phyloP scores from a whole-genome alignment of 2,888 invertebrate species.

The Idaea dimidiata region DNA sequence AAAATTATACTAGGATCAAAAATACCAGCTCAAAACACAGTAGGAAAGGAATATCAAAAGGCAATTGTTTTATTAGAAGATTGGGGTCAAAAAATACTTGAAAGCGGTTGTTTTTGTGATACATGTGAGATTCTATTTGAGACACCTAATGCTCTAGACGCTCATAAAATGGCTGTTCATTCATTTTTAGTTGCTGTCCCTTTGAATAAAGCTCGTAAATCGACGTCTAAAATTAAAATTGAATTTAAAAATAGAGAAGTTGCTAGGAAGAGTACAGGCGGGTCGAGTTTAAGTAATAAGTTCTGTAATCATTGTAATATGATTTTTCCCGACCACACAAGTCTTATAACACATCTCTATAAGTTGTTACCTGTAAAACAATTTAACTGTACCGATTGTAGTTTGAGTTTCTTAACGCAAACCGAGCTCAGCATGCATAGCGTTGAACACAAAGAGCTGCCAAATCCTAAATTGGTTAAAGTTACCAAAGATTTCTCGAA shows the following conservation, averaged over 20 bases:
- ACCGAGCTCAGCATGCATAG: constrained; percentile 18
- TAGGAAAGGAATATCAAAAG: constrained; percentile 15
- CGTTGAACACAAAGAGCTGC: constrained; percentile 9
- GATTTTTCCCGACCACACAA: constrained; percentile 38
- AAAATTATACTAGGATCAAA: constrained; percentile 34
- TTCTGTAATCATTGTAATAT: constrained; percentile 50
- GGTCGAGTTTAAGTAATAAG: constrained; percentile 9
- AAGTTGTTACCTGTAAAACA: constrained; percentile 37
- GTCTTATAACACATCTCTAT: constrained; percentile 49
- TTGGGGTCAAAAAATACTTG: constrained; percentile 35
- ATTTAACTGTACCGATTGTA: constrained; percentile 21
- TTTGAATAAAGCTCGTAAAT: constrained; percentile 30
- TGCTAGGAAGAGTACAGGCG: constrained; percentile 20
- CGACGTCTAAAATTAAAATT: constrained; percentile 21
- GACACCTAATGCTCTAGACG: constrained; percentile 46
- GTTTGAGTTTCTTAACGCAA: constrained; percentile 13
- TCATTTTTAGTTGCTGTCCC: constrained; percentile 43
- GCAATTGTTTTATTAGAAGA: constrained; percentile 39
- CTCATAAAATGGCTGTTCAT: constrained; percentile 50
- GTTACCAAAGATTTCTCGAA: constrained; percentile 9
- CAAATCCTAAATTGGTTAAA: constrained; percentile 17
- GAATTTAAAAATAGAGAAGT: constrained; percentile 13
- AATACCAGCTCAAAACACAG: constrained; percentile 20
- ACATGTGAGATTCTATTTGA: constrained; percentile 48
- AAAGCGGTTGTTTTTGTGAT: constrained; percentile 40